Percentiles rank a stretch among this genome's conserved stretches.
phyloP scores from a whole-genome alignment of 2,888 invertebrate genomes.

The Alloplasta piceator region DNA sequence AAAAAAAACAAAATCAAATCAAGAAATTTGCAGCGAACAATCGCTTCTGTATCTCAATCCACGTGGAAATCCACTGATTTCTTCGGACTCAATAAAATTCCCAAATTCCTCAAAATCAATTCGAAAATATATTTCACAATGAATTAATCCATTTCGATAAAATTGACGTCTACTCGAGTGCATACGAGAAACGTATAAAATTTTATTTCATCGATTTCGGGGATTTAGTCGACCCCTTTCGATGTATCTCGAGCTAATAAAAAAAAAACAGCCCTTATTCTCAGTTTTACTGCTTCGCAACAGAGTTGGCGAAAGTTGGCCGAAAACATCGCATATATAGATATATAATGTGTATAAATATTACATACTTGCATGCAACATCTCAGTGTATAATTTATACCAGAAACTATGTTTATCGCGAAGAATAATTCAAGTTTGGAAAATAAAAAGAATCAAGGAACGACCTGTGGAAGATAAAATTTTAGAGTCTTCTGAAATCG shows the following conservation, averaged over 20 bases:
- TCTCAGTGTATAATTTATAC: slow-evolving; percentile 38
- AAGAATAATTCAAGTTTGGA: slow-evolving; percentile 63
- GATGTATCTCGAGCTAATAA: slow-evolving; percentile 37
- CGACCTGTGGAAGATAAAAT: slow-evolving; percentile 76
- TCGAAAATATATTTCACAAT: too few species aligned
- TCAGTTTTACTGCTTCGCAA: slow-evolving; percentile 60
- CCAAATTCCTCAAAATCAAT: too few species aligned
- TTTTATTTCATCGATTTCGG: slow-evolving; percentile 38
- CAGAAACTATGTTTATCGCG: slow-evolving; percentile 57
- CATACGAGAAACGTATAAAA: slow-evolving; percentile 25
- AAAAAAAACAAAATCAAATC: neutral
- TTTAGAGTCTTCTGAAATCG: slow-evolving; percentile 75
- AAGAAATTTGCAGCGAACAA: too few species aligned
- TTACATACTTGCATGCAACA: neutral
- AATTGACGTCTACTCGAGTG: neutral
- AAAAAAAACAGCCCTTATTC: slow-evolving; percentile 35
- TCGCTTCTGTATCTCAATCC: too few species aligned
- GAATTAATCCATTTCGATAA: too few species aligned
- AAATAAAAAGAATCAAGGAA: slow-evolving; percentile 61
- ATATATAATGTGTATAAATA: slow-evolving; percentile 19
- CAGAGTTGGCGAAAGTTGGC: slow-evolving; percentile 65
- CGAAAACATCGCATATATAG: slow-evolving; percentile 62
- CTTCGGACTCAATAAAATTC: too few species aligned
- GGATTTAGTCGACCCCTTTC: slow-evolving; percentile 6
- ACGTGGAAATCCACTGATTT: too few species aligned